A percentile compares a stretch with the other conserved stretches of the same genome.
Evolutionary conservation across 2,797 vertebrate genomes (phyloP).

Genomic region (Threskiornis aethiopicus): DNA sequence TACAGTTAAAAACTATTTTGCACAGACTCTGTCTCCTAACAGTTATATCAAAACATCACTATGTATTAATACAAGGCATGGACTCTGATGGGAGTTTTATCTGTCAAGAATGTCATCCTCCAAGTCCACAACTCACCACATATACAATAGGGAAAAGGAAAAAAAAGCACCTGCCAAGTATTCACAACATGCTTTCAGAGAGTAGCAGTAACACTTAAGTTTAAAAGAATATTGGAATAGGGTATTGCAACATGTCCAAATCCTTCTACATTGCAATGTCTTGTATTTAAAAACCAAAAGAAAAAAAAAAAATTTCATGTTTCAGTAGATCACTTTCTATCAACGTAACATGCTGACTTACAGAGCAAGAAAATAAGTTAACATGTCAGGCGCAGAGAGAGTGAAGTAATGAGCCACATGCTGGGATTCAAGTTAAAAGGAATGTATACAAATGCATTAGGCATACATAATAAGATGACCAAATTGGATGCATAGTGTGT

Average conservation of each 20-base stretch:
- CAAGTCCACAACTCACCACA: not conserved
- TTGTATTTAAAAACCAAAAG: not conserved
- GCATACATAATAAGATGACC: slow-evolving; percentile 15
- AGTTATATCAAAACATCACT: not conserved
- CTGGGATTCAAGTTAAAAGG: not conserved
- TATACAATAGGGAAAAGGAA: not conserved
- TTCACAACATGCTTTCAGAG: slow-evolving; percentile 42
- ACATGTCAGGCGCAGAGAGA: not conserved
- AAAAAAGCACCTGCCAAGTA: slow-evolving; percentile 20
- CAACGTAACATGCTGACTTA: not conserved
- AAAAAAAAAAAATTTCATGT: not conserved
- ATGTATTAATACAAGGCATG: not conserved
- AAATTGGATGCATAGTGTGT: not conserved
- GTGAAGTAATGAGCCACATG: not conserved
- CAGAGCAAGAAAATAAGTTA: not conserved
- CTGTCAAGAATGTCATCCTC: slow-evolving; percentile 47
- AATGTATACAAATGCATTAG: not conserved
- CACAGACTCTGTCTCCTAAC: not conserved
- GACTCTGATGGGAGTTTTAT: not conserved
- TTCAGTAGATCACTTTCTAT: not conserved
- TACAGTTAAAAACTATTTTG: not conserved
- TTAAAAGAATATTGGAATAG: slow-evolving; percentile 36
- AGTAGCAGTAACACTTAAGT: slow-evolving; percentile 34
- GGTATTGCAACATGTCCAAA: not conserved
- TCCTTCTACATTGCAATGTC: not conserved